Evolutionary conservation across 1,140 invertebrate species (phyloP).

Genomic region (Orius insidiosus): DNA sequence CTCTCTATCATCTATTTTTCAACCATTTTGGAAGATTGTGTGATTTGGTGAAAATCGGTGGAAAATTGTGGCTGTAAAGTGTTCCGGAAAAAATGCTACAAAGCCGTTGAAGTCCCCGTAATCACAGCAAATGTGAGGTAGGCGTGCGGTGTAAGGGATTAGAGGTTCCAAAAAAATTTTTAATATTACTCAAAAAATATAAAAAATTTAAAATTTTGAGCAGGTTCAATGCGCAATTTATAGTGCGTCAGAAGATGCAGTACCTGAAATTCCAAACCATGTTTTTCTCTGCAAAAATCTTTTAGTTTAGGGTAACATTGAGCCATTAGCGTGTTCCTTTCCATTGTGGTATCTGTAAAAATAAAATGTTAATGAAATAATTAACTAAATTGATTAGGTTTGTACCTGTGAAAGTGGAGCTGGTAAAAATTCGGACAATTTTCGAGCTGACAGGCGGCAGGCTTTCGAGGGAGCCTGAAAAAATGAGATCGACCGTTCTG

Average conservation of each 20-base stretch:
- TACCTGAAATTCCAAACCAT: conserved; percentile 97
- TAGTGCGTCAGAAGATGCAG: conserved; percentile 12
- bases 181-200: too few relatives aligned
- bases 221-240: too few relatives aligned
- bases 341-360: conserved; percentile 81
- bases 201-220: too few relatives aligned
- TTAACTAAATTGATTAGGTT: conserved; percentile 6
- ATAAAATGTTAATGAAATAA: neutral
- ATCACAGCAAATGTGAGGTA: too few relatives aligned
- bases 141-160: too few relatives aligned
- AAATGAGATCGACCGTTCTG: conserved; percentile 73
- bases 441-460: conserved; percentile 91
- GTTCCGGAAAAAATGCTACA: too few relatives aligned
- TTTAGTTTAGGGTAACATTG: conserved; percentile 95
- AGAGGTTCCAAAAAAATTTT: too few relatives aligned
- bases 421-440: conserved; percentile 96
- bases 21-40: too few relatives aligned
- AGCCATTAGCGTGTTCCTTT: conserved; percentile 94
- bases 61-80: too few relatives aligned
- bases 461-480: conserved; percentile 70
- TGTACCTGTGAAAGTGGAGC: conserved; percentile 95
- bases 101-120: too few relatives aligned
- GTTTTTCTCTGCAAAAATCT: conserved; percentile 91
- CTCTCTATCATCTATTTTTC: too few relatives aligned
- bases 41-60: too few relatives aligned